These are phyloP conservation scores for Scatophagus argus DNA, from an alignment of 2,113 vertebrate genomes.

Conservation along the genomic window DNA sequence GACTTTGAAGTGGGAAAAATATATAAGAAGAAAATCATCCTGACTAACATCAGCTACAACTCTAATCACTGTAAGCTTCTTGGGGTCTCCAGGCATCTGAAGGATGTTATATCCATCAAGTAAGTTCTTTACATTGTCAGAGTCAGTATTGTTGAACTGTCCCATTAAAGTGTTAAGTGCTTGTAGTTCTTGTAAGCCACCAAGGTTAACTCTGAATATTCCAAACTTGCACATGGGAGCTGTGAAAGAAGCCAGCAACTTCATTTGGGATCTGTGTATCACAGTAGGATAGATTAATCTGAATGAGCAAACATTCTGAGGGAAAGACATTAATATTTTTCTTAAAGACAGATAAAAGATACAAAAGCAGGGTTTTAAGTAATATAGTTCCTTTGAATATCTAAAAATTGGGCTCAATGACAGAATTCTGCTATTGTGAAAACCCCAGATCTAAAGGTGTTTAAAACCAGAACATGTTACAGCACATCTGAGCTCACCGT, in stretches of 20 bases:
- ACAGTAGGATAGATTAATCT: constrained; percentile 1
- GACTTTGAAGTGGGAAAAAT: constrained; percentile 91
- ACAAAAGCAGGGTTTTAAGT: neutral
- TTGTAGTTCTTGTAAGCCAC: no score
- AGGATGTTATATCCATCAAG: constrained; percentile 87
- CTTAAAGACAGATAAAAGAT: constrained; percentile 5
- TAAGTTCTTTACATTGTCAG: constrained; percentile 73
- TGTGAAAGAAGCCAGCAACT: neutral
- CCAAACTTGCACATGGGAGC: neutral
- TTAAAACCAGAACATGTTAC: constrained; percentile 7
- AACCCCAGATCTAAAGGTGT: neutral
- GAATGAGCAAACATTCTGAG: neutral
- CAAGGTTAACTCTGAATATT: neutral
- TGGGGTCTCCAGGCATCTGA: constrained; percentile 84
- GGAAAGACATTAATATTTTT: constrained; percentile 1
- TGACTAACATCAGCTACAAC: constrained; percentile 88
- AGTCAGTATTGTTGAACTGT: neutral
- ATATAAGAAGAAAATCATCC: constrained; percentile 89
- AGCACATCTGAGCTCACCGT: neutral
- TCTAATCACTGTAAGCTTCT: constrained; percentile 88
- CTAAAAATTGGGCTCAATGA: neutral
- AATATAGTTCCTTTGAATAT: neutral
- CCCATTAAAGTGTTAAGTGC: neutral
- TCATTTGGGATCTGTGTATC: neutral
- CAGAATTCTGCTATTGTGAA: neutral